Conservation (phyloP, 2,113 vertebrate genomes). For the Rousettus leschenaultii region DNA sequence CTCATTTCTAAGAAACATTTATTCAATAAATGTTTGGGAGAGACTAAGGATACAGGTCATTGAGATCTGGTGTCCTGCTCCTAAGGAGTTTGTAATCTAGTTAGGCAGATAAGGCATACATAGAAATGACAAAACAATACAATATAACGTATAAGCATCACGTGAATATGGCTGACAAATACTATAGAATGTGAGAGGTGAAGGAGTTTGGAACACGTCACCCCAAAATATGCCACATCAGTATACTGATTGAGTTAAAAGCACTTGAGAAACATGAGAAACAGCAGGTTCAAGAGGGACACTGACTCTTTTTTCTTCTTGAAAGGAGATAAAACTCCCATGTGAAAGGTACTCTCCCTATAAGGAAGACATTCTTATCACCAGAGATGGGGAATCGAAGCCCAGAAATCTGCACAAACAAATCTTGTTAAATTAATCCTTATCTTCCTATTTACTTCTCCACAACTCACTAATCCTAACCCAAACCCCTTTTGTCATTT, state of each 20-base stretch:
- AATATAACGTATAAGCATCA: neutral
- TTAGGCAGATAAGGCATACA: neutral
- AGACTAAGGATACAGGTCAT: neutral
- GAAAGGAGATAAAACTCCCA: neutral
- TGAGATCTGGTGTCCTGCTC: neutral
- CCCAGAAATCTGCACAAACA: neutral
- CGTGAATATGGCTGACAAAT: neutral
- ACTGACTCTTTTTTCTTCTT: neutral
- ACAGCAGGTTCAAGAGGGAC: neutral
- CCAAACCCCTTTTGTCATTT: neutral
- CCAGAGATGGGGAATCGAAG: neutral
- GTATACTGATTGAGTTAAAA: neutral
- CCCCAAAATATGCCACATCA: neutral
- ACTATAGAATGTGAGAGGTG: neutral
- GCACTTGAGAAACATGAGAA: neutral
- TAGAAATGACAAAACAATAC: neutral
- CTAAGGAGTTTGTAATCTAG: conserved; percentile 5
- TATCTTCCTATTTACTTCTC: neutral
- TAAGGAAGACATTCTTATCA: neutral
- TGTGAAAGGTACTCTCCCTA: neutral
- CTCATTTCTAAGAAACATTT: conserved; percentile 27
- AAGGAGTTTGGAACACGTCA: neutral
- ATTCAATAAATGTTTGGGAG: neutral
- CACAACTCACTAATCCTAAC: neutral
- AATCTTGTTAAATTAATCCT: neutral